Percentiles rank a stretch among this genome's conserved stretches.
Conservation (phyloP, 2,888 invertebrate species). For the Lapara coniferarum region DNA sequence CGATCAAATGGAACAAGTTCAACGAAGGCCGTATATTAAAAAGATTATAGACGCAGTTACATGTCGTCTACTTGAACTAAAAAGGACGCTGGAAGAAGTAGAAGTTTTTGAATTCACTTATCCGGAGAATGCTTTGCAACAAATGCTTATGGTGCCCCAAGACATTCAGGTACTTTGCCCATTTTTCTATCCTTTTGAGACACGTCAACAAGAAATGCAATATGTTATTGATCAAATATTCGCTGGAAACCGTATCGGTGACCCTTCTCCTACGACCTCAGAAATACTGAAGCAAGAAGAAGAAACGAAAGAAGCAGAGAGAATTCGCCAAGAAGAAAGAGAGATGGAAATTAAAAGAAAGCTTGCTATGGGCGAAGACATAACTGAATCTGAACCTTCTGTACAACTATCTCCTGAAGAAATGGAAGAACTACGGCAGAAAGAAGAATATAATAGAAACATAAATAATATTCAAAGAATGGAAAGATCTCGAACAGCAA, state of each 20-base stretch:
- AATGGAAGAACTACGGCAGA: slow-evolving; percentile 50
- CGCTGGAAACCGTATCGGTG: slow-evolving; percentile 70
- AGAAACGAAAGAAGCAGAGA: slow-evolving; percentile 57
- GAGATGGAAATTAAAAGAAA: slow-evolving; percentile 59
- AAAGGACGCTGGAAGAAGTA: slow-evolving; percentile 80
- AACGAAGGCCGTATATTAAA: slow-evolving; percentile 82
- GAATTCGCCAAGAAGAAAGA: slow-evolving; percentile 54
- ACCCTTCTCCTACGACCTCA: slow-evolving; percentile 65
- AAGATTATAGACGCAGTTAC: slow-evolving; percentile 84
- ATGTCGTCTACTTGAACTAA: slow-evolving; percentile 84
- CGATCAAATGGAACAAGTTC: slow-evolving; percentile 85
- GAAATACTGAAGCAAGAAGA: slow-evolving; percentile 60
- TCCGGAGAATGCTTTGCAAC: slow-evolving; percentile 87
- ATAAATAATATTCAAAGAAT: slow-evolving; percentile 69
- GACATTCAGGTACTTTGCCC: slow-evolving; percentile 86
- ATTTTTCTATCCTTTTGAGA: slow-evolving; percentile 85
- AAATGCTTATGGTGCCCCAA: slow-evolving; percentile 87
- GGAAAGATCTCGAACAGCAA: slow-evolving; percentile 62
- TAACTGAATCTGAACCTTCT: slow-evolving; percentile 47
- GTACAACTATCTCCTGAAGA: slow-evolving; percentile 58
- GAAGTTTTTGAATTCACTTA: slow-evolving; percentile 87
- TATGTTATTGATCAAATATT: slow-evolving; percentile 74
- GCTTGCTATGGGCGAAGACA: slow-evolving; percentile 59
- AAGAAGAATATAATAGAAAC: slow-evolving; percentile 59
- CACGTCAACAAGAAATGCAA: slow-evolving; percentile 72